These are phyloP conservation scores for Volucella zonaria DNA, from an alignment of 2,888 invertebrate genomes.

Conservation along the genomic window DNA sequence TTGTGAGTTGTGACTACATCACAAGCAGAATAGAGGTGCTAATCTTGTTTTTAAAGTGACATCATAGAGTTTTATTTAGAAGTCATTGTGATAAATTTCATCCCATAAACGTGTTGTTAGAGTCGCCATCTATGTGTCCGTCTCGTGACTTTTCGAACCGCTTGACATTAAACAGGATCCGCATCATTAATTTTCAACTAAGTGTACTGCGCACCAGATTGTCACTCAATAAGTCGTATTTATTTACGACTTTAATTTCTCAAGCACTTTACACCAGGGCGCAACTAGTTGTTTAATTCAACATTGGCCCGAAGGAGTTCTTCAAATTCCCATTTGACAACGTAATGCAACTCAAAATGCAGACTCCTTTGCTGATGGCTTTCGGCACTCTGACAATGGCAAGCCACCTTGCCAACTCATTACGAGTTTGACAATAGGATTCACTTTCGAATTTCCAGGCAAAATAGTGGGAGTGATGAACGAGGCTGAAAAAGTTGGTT, in stretches of 20 bases:
- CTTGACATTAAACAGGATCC: no score
- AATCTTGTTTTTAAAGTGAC: no score
- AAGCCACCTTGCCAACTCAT: conserved; percentile 65
- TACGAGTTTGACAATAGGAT: conserved; percentile 62
- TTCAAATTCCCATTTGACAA: conserved; percentile 15
- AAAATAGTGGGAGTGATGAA: no score
- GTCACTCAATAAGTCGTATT: no score
- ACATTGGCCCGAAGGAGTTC: conserved; percentile 32
- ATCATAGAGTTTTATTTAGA: no score
- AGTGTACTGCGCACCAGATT: background rate
- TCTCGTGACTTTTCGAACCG: no score
- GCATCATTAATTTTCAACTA: background rate
- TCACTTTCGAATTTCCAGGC: conserved; percentile 19
- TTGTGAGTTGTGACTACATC: no score
- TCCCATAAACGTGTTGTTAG: no score
- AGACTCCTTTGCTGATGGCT: conserved; percentile 52
- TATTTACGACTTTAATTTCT: no score
- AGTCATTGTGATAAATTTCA: no score
- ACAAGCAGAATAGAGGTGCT: no score
- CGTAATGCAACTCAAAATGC: conserved; percentile 20
- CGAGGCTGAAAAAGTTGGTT: conserved; percentile 49
- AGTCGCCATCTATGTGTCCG: no score
- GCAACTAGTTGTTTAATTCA: conserved; percentile 57
- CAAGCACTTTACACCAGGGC: conserved; percentile 4
- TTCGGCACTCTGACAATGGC: conserved; percentile 25